Evolutionary conservation across 2,888 invertebrate genomes (phyloP).

Genomic region (Phyllotreta cruciferae): DNA sequence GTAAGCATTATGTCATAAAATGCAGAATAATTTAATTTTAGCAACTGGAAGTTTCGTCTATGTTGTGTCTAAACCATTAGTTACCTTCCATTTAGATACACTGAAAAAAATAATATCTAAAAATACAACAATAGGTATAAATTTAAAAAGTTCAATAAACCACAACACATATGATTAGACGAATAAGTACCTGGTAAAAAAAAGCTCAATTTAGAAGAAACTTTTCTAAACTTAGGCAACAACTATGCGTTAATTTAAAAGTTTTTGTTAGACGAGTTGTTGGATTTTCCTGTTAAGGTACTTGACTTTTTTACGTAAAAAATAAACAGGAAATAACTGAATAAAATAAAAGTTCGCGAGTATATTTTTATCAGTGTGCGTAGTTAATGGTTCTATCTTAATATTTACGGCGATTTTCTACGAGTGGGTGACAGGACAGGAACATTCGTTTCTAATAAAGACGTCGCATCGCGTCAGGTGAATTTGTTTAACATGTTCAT

Average conservation of each 20-base stretch:
- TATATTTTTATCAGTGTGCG: too few species aligned
- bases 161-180: too few species aligned
- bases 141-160: too few species aligned
- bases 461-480: constrained; percentile 8
- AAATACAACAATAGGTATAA: not conserved
- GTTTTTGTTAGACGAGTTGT: too few species aligned
- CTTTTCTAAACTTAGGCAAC: too few species aligned
- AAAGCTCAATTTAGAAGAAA: too few species aligned
- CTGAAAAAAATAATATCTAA: constrained; percentile 5
- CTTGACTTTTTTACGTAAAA: too few species aligned
- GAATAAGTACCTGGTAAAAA: too few species aligned
- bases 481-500: constrained; percentile 11
- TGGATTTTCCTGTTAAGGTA: too few species aligned
- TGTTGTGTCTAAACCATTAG: constrained; percentile 44
- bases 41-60: constrained; percentile 51
- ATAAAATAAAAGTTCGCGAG: too few species aligned
- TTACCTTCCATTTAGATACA: constrained; percentile 3
- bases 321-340: too few species aligned
- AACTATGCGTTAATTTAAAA: too few species aligned
- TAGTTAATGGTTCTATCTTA: constrained; percentile 1
- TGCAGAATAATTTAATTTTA: constrained; percentile 53
- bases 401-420: not conserved
- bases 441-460: constrained; percentile 7
- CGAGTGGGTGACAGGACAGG: not conserved
- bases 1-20: constrained; percentile 47